Percentiles rank a stretch among this genome's conserved stretches.
These are phyloP conservation scores for Aphis craccivora DNA, from an alignment of 1,140 invertebrate genomes.

Conservation along the genomic window DNA sequence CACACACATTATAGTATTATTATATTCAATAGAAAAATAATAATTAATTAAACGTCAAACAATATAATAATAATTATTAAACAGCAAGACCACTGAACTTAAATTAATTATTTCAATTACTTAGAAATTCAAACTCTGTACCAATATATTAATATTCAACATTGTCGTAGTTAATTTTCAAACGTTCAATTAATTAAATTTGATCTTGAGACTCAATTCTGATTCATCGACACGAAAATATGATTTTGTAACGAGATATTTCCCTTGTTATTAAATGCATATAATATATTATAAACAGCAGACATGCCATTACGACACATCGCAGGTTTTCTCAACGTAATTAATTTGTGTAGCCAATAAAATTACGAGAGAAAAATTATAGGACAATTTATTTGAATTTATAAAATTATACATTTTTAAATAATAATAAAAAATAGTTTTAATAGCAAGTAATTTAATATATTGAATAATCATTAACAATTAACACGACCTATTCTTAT, in stretches of 20 bases:
- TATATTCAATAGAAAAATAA: neutral
- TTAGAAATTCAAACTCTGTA: neutral
- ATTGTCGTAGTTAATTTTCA: neutral
- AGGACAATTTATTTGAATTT: too few species aligned
- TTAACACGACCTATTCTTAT: too few species aligned
- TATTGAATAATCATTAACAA: too few species aligned
- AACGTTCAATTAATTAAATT: constrained; percentile 9
- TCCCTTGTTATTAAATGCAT: neutral
- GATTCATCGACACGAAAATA: neutral
- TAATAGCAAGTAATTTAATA: too few species aligned
- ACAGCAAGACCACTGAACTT: neutral
- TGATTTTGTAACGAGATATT: neutral
- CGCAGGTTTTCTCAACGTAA: neutral
- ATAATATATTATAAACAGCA: neutral
- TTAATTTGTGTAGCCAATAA: too few species aligned
- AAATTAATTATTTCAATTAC: neutral
- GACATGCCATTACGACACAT: neutral
- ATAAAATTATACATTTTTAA: too few species aligned
- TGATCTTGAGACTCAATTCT: neutral
- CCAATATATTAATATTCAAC: neutral
- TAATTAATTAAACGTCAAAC: neutral
- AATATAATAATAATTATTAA: neutral
- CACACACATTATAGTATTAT: too few species aligned
- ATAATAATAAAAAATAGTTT: too few species aligned
- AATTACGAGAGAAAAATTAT: too few species aligned